Evolutionary conservation across 2,888 invertebrate genomes (phyloP).

Genomic region (Sesia bembeciformis): DNA sequence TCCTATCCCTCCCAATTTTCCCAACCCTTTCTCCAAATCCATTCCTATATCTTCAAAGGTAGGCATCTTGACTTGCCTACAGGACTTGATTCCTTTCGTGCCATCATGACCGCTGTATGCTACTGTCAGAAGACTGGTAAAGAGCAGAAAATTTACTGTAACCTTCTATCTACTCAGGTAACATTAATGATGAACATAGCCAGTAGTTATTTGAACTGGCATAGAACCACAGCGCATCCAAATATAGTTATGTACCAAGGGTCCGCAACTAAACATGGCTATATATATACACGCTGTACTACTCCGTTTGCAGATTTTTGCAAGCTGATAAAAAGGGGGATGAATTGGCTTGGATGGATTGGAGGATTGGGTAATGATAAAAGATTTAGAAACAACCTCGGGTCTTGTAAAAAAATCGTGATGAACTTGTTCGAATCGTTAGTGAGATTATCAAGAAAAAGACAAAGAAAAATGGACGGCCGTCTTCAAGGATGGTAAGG

Average conservation of each 20-base stretch:
- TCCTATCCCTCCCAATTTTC: no score
- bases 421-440: slow-evolving; percentile 78
- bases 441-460: slow-evolving; percentile 73
- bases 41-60: no score
- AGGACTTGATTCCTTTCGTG: slow-evolving; percentile 94
- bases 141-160: slow-evolving; percentile 95
- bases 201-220: slow-evolving; percentile 92
- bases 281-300: slow-evolving; percentile 91
- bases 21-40: no score
- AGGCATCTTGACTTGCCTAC: slow-evolving; percentile 86
- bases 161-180: slow-evolving; percentile 94
- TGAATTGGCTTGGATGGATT: no score
- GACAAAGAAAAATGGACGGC: slow-evolving; percentile 83
- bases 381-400: slow-evolving; percentile 86
- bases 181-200: slow-evolving; percentile 91
- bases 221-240: slow-evolving; percentile 96
- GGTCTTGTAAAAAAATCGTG: no score
- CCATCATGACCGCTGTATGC: slow-evolving; percentile 92
- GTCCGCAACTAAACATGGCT: slow-evolving; percentile 87
- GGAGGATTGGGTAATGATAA: slow-evolving; percentile 74
- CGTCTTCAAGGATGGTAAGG: slow-evolving; percentile 81
- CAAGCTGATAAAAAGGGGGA: slow-evolving; percentile 72
- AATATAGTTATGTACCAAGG: slow-evolving; percentile 96
- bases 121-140: slow-evolving; percentile 83
- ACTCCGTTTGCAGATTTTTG: slow-evolving; percentile 85